A percentile compares a stretch with the other conserved stretches of the same genome.
Conservation (phyloP, 2,113 vertebrate genomes). For the Apus apus region DNA sequence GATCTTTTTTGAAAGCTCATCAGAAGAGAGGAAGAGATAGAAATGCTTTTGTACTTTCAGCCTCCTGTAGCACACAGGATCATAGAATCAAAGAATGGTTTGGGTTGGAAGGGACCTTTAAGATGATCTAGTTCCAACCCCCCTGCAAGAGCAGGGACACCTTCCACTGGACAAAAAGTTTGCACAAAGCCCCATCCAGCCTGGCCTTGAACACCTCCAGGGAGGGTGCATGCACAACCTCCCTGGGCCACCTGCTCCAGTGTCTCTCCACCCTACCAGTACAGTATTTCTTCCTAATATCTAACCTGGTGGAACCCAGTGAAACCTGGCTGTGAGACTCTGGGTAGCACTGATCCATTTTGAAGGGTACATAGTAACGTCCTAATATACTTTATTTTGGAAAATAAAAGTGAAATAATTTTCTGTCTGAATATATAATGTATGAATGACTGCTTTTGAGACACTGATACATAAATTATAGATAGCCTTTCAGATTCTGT, state of each 20-base stretch:
- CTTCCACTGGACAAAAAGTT: no score
- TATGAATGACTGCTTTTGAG: slow-evolving; percentile 68
- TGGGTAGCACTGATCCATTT: slow-evolving; percentile 13
- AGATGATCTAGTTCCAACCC: no score
- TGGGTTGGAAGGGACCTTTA: no score
- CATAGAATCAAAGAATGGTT: no score
- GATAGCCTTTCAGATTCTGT: slow-evolving; percentile 66
- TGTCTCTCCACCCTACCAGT: no score
- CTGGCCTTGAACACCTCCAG: no score
- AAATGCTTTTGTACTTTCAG: not conserved
- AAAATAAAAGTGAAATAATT: slow-evolving; percentile 67
- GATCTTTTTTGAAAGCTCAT: not conserved
- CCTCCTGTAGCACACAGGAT: not conserved
- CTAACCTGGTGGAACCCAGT: not conserved
- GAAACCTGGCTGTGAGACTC: not conserved
- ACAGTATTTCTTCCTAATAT: no score
- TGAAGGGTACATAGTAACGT: not conserved
- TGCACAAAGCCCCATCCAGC: no score
- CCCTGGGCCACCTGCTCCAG: no score
- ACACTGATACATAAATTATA: slow-evolving; percentile 75
- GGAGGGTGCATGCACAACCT: no score
- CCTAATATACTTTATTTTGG: slow-evolving; percentile 37
- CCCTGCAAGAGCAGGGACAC: no score
- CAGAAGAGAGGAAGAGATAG: not conserved
- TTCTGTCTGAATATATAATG: slow-evolving; percentile 74